A percentile compares a stretch with the other conserved stretches of the same genome.
These are phyloP conservation scores for Geotrupes spiniger DNA, from an alignment of 2,888 invertebrate species.

Conservation along the genomic window DNA sequence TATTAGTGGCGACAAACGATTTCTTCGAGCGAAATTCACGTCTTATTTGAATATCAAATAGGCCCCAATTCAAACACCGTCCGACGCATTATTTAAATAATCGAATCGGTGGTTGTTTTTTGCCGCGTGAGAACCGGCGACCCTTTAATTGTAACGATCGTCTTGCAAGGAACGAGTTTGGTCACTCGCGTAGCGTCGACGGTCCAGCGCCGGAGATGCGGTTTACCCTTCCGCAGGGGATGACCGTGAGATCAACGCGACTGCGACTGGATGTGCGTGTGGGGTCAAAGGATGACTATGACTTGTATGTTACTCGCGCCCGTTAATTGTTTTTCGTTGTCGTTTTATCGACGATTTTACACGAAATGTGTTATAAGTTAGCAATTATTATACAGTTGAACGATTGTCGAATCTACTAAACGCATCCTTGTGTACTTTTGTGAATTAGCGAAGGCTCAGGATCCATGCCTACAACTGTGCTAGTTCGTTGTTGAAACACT, in stretches of 20 bases:
- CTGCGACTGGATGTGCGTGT: neutral
- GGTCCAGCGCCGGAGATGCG: conserved; percentile 23
- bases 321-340: too few species aligned
- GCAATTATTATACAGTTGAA: too few species aligned
- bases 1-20: too few species aligned
- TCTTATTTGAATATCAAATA: conserved; percentile 21
- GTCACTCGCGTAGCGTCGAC: conserved; percentile 27
- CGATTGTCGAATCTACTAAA: too few species aligned
- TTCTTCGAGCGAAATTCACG: conserved; percentile 8
- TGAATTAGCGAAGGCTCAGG: too few species aligned
- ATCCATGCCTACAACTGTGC: too few species aligned
- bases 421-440: too few species aligned
- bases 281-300: neutral
- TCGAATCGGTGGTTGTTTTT: neutral
- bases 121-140: conserved; percentile 31
- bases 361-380: too few species aligned
- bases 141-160: conserved; percentile 34
- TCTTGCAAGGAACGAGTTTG: conserved; percentile 38
- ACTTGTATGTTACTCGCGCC: neutral
- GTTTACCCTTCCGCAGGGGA: conserved; percentile 13
- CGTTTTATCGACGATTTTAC: too few species aligned
- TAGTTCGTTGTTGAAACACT: too few species aligned
- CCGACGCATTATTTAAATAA: neutral
- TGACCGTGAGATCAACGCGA: conserved; percentile 30
- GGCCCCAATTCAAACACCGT: conserved; percentile 1